These are phyloP conservation scores for Crossocerus cetratus DNA, from an alignment of 2,888 invertebrate species.

Conservation along the genomic window DNA sequence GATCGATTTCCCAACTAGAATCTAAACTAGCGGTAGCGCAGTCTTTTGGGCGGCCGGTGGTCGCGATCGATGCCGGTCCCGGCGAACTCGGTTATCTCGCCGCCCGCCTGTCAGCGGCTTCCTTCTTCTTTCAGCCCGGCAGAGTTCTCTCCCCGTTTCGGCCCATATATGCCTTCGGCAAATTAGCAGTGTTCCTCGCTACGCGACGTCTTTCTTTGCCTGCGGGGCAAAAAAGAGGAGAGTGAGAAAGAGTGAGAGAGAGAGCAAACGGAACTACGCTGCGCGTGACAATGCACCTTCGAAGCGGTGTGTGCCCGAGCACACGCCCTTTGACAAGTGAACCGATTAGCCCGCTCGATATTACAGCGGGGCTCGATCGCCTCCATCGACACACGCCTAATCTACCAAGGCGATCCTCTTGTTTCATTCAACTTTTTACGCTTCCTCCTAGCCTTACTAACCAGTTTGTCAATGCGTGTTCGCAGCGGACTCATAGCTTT, in stretches of 20 bases:
- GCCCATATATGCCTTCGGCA: conserved; percentile 60
- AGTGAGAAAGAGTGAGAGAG: too few relatives aligned
- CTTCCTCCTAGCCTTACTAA: not conserved
- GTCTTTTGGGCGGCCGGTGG: too few relatives aligned
- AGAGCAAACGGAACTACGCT: too few relatives aligned
- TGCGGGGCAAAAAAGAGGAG: too few relatives aligned
- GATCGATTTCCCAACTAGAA: too few relatives aligned
- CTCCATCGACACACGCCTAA: conserved; percentile 13
- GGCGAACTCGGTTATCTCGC: too few relatives aligned
- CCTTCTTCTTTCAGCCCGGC: too few relatives aligned
- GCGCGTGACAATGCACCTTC: too few relatives aligned
- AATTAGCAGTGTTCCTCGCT: conserved; percentile 39
- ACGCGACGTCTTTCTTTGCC: too few relatives aligned
- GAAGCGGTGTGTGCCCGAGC: conserved; percentile 13
- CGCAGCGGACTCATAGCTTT: not conserved
- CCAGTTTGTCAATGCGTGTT: not conserved
- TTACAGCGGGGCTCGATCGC: not conserved
- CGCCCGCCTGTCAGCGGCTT: too few relatives aligned
- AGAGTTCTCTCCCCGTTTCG: conserved; percentile 12
- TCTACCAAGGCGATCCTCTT: not conserved
- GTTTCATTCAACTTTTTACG: conserved; percentile 8
- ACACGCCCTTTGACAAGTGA: conserved; percentile 62
- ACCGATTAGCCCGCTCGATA: conserved; percentile 46
- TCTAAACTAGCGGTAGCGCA: too few relatives aligned
- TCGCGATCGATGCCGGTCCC: too few relatives aligned